Evolutionary conservation across 2,888 invertebrate species (phyloP).

Genomic region (Drosophila conformis): DNA sequence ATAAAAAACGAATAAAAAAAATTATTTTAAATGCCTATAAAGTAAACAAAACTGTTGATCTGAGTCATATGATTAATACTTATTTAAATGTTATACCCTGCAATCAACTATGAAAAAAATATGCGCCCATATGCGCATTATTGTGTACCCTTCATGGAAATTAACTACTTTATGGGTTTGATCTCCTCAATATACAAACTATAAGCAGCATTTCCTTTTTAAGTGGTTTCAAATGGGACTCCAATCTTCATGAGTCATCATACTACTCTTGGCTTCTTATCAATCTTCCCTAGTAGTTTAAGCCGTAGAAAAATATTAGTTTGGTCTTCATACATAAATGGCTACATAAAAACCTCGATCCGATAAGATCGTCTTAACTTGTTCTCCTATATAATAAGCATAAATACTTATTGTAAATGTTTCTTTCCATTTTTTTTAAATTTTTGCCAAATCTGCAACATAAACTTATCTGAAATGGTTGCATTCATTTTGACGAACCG

Average conservation of each 20-base stretch:
- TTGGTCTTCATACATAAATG: not conserved
- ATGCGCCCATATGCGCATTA: not conserved
- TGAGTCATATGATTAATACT: conserved; percentile 34
- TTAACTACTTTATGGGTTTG: not conserved
- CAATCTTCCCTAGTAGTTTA: not conserved
- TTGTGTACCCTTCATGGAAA: not conserved
- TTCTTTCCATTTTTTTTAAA: not conserved
- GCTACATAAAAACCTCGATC: too few species aligned
- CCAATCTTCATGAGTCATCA: not conserved
- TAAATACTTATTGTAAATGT: too few species aligned
- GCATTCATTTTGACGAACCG: not conserved
- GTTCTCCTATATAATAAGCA: too few species aligned
- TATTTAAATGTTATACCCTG: conserved; percentile 8
- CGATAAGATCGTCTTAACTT: too few species aligned
- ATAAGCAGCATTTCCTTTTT: not conserved
- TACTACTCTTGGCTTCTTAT: not conserved
- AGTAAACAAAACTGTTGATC: conserved; percentile 46
- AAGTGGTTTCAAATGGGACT: rapidly evolving
- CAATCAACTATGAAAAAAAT: not conserved
- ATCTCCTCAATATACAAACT: not conserved
- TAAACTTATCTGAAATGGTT: not conserved
- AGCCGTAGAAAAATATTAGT: not conserved
- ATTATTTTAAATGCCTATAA: conserved; percentile 27
- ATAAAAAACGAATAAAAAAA: not conserved
- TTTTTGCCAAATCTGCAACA: not conserved